Conservation (phyloP, 2,888 invertebrate species). For the Noctua janthina region DNA sequence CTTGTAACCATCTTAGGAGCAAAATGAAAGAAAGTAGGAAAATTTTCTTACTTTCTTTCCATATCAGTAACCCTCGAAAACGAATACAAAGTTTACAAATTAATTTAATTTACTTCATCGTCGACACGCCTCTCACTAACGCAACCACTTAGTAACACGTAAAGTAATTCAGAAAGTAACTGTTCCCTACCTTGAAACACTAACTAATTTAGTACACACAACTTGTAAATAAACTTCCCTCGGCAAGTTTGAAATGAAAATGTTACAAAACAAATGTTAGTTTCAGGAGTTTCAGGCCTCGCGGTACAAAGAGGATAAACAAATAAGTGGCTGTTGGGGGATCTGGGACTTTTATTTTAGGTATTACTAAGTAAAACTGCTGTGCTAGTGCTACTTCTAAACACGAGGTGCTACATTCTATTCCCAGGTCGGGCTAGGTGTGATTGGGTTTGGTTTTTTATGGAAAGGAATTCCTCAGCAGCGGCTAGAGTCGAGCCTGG, state of each 20-base stretch:
- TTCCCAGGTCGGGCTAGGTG: not conserved
- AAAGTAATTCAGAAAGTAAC: slow-evolving; percentile 51
- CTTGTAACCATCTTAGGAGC: too few relatives aligned
- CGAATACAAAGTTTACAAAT: not conserved
- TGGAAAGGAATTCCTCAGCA: not conserved
- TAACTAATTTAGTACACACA: slow-evolving; percentile 47
- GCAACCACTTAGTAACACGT: slow-evolving; percentile 17
- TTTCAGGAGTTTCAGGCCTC: slow-evolving; percentile 13
- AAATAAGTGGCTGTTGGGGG: slow-evolving; percentile 8
- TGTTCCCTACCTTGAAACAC: slow-evolving; percentile 47
- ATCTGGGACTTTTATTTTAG: slow-evolving; percentile 1
- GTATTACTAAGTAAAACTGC: not conserved
- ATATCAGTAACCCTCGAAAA: not conserved
- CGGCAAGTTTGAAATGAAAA: slow-evolving; percentile 49
- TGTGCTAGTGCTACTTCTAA: not conserved
- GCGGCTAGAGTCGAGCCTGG: not conserved
- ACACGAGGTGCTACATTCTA: not conserved
- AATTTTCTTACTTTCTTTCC: not conserved
- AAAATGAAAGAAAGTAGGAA: too few relatives aligned
- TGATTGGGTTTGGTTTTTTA: not conserved
- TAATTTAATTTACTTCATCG: not conserved
- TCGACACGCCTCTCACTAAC: not conserved
- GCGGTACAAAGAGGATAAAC: slow-evolving; percentile 23
- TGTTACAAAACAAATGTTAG: slow-evolving; percentile 52
- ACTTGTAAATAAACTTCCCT: slow-evolving; percentile 52